Percentiles rank a stretch among this genome's conserved stretches.
These are phyloP conservation scores for Nanorana parkeri DNA, from an alignment of 2,113 vertebrate genomes.

Conservation along the genomic window DNA sequence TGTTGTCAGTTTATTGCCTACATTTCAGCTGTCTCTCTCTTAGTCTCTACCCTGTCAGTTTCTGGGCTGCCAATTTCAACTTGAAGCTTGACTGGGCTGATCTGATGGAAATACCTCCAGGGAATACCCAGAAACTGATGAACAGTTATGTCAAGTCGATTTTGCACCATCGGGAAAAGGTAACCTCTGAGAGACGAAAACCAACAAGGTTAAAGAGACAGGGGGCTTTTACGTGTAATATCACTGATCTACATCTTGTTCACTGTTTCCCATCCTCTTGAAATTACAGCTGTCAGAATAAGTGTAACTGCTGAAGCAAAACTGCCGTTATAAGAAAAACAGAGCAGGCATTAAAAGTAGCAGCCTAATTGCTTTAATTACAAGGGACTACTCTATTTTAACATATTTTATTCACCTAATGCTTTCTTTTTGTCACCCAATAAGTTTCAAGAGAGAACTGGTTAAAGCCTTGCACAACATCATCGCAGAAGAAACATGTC, in stretches of 20 bases:
- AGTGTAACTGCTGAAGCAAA: constrained; percentile 97
- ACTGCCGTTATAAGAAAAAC: constrained; percentile 97
- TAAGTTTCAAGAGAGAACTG: too few species aligned
- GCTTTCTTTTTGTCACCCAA: background rate
- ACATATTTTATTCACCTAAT: background rate
- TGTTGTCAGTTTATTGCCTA: constrained; percentile 82
- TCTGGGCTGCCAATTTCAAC: constrained; percentile 98
- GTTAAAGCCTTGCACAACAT: too few species aligned
- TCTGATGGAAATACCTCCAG: constrained; percentile 98
- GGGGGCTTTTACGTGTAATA: constrained; percentile 86
- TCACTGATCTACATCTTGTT: constrained; percentile 79
- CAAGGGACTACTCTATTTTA: constrained; percentile 89
- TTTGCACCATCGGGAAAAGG: constrained; percentile 98
- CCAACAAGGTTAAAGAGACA: constrained; percentile 90
- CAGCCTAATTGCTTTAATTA: constrained; percentile 99
- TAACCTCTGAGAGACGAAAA: constrained; percentile 91
- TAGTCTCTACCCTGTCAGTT: constrained; percentile 89
- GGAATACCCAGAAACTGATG: constrained; percentile 94
- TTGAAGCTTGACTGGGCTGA: constrained; percentile 98
- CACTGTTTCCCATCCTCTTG: constrained; percentile 87
- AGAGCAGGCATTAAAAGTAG: constrained; percentile 93
- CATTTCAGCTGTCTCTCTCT: constrained; percentile 87
- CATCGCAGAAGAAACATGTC: too few species aligned
- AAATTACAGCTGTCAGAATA: constrained; percentile 93
- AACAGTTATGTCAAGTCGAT: constrained; percentile 99